Evolutionary conservation across 2,113 vertebrate genomes (phyloP), one percentile per base, ranked within the genome.

Genomic region (Toxotes jaculatrix): DNA sequence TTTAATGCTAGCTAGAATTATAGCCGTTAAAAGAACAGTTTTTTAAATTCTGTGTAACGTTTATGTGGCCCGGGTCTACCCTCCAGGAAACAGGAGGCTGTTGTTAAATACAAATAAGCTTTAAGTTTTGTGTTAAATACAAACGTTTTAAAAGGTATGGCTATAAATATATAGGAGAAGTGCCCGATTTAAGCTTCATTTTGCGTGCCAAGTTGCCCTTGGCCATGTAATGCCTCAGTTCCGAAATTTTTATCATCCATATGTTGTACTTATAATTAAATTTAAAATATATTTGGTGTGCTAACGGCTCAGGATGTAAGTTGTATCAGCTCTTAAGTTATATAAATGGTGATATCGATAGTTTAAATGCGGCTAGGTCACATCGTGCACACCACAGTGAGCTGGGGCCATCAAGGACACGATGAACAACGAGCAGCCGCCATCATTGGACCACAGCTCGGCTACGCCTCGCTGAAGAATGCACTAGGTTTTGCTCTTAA

Each of bases 401-500:
- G 83, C 75, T 53, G 77, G 69, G 71, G 76, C 90, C 87, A 92
- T 91, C 85, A 93, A 93, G 93, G 89, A 92, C 92, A 90, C 81
- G 80, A 66, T 7, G 90, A 92, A 93, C 92, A 89, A 91, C 91
- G 59, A 90, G 81, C 89, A 83, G 83, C 91, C 95, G 95, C 95
- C 95, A 95, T 96, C 94, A 95, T 90, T 70, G 90, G 80, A 86
- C 82, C 79, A 49, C 78, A 61, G 45, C 79, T 89, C 94, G 93
- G 92, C 89, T 90, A 94, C 93, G 93, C 93, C 91, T 93, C 89
- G 92, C 82, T 83, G 84, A 90, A 93, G 91, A 95, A 94, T 89
- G 85, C 86, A 73, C 86, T 57, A 10, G 23, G 19, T 80, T 88
- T 80, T 73, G 56, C 62, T 66, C 51, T 40, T 14, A 59, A 74